Conservation (phyloP, 2,888 invertebrate genomes). For the Plebejus melissa region DNA sequence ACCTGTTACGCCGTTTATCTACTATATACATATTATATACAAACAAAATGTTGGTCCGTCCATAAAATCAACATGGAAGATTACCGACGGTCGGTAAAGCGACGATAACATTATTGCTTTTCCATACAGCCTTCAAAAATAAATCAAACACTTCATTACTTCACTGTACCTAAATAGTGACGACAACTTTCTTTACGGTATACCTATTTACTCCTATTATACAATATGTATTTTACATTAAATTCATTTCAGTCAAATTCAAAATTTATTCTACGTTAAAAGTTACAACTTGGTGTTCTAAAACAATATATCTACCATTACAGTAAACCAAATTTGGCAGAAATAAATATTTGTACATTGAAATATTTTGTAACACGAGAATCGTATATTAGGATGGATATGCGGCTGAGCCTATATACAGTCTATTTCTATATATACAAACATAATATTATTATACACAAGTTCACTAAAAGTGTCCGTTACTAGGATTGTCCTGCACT, state of each 20-base stretch:
- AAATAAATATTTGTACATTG: conserved; percentile 25
- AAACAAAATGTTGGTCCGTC: conserved; percentile 71
- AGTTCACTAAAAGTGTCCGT: conserved; percentile 42
- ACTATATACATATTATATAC: conserved; percentile 72
- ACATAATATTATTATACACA: conserved; percentile 52
- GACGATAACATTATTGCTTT: conserved; percentile 17
- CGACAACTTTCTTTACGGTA: conserved; percentile 9
- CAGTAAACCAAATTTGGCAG: conserved; percentile 14
- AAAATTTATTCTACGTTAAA: conserved; percentile 27
- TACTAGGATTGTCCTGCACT: conserved; percentile 38
- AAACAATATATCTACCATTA: conserved; percentile 6
- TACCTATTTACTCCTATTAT: conserved; percentile 1
- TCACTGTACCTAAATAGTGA: conserved; percentile 2
- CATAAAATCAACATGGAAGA: conserved; percentile 50
- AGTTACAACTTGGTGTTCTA: conserved; percentile 29
- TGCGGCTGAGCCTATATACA: conserved; percentile 62
- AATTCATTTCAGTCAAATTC: conserved; percentile 28
- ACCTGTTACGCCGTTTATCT: conserved; percentile 64
- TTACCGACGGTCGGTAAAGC: background rate
- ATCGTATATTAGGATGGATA: conserved; percentile 67
- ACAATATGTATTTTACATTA: conserved; percentile 25
- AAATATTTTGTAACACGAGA: conserved; percentile 33
- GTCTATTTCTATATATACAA: conserved; percentile 46
- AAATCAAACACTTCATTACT: background rate
- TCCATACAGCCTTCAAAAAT: conserved; percentile 2